These are phyloP conservation scores for Neoarius graeffei DNA, from an alignment of 2,113 vertebrate species.

Conservation along the genomic window DNA sequence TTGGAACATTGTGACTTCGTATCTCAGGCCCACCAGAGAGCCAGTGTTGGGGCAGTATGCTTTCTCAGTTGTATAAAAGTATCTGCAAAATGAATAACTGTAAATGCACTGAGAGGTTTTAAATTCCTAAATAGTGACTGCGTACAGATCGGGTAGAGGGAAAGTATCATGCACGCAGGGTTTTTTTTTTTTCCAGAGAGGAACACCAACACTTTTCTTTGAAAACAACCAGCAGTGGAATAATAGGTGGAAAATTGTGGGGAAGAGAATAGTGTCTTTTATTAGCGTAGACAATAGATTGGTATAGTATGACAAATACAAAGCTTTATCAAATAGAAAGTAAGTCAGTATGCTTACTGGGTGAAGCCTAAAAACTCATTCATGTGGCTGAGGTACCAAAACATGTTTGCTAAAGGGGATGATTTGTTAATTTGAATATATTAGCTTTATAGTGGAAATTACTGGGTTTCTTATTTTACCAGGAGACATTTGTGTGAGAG, in stretches of 20 bases:
- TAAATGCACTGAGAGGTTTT: neutral
- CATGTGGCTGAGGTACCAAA: neutral
- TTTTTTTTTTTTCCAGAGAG: slow-evolving; percentile 4
- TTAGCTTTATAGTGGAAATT: neutral
- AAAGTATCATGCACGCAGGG: neutral
- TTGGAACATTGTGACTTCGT: neutral
- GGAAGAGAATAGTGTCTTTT: neutral
- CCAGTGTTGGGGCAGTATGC: neutral
- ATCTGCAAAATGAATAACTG: neutral
- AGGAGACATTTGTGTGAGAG: neutral
- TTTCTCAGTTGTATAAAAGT: neutral
- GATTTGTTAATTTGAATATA: neutral
- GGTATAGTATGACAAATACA: neutral
- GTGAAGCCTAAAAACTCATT: neutral
- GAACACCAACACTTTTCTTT: slow-evolving; percentile 15
- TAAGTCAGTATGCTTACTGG: neutral
- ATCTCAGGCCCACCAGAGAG: neutral
- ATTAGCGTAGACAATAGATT: neutral
- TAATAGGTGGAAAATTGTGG: neutral
- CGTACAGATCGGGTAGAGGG: neutral
- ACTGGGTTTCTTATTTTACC: neutral
- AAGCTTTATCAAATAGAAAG: neutral
- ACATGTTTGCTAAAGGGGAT: neutral
- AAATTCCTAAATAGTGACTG: neutral
- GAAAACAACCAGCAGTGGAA: slow-evolving; percentile 14